Base-by-base conservation (phyloP, 2,888 invertebrate species). In the Flexamia atlantica region DNA sequence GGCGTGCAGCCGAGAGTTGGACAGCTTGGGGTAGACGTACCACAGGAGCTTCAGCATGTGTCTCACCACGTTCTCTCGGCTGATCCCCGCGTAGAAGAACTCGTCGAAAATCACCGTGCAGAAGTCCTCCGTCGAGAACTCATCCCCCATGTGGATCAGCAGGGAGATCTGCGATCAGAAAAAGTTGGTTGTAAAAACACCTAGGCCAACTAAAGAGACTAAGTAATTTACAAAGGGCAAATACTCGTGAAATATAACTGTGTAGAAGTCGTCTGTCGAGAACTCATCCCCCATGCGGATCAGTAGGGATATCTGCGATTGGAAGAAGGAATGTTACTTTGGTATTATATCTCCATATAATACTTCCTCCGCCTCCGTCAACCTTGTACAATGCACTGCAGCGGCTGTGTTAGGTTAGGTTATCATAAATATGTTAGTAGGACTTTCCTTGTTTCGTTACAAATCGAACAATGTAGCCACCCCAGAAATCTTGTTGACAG, bases 71-170 rank as follows among this genome's bases (percentile, higher is more conserved):
- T 98, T 98, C 89, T 98, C 98, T 86, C 96, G 94, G 0, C 95
- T 94, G 23, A 98, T 91, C 0, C 97, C 97, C 83, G 97, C 97
- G 90, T 98, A 95, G 88, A 99, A 96, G 90, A 98, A 98, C 90
- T 98, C 98, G 90, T 98, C 98, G 91, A 99, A 98, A 64, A 99
- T 93, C 0, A 97, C 97, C 1, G 97, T 97, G 90, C 98, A 98
- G 89, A 98, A 98, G 87, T 98, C 98, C 90, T 98, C 97, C 0
- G 96, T 95, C 87, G 96, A 93, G 89, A 99, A 98, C 90, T 98
- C 98, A 87, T 99, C 98, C 3, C 95, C 94, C 92, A 98, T 95
- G 85, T 96, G 95, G 87, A 98, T 95, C 9, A 99, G 91, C 70
- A 96, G 90, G 0, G 97, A 95, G 25, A 95, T 93, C 93, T 90